Percentiles rank a stretch among this genome's conserved stretches.
Conservation (phyloP, 2,797 vertebrate species). For the Oreochromis mossambicus region DNA sequence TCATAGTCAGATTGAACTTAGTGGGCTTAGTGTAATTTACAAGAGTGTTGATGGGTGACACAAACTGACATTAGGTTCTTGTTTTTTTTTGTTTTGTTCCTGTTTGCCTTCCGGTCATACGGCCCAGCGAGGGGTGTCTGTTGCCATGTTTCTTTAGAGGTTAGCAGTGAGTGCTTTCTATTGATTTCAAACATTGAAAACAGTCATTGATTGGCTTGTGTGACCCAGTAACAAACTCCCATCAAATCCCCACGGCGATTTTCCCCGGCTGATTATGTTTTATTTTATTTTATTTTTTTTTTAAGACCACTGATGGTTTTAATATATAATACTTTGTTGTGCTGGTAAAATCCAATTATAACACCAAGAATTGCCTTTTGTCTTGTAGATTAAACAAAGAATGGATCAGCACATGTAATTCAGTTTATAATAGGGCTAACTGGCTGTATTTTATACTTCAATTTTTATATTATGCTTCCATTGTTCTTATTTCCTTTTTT, state of each 20-base stretch:
- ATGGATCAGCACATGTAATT: not conserved
- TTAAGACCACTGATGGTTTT: not conserved
- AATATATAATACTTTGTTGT: not conserved
- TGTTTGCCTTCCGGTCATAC: not conserved
- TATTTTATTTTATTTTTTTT: not conserved
- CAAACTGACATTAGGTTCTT: not conserved
- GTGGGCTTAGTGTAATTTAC: not conserved
- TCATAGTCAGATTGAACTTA: not conserved
- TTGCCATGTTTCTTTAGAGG: conserved; percentile 20
- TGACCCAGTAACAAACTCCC: not conserved
- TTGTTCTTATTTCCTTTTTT: not conserved
- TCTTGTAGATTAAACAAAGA: not conserved
- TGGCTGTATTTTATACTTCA: not conserved
- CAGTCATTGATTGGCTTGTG: conserved; percentile 12
- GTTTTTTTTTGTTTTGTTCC: not conserved
- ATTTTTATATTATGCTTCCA: not conserved
- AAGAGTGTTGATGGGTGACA: not conserved
- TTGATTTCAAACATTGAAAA: conserved; percentile 35
- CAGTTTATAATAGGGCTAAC: not conserved
- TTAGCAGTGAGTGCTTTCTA: conserved; percentile 19
- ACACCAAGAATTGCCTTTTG: not conserved
- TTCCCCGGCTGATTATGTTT: not conserved
- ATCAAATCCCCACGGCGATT: not conserved
- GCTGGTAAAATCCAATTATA: not conserved
- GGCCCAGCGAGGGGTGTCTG: not conserved